Conservation (phyloP, 2,888 invertebrate genomes). For the Mimumesa dahlbomi region DNA sequence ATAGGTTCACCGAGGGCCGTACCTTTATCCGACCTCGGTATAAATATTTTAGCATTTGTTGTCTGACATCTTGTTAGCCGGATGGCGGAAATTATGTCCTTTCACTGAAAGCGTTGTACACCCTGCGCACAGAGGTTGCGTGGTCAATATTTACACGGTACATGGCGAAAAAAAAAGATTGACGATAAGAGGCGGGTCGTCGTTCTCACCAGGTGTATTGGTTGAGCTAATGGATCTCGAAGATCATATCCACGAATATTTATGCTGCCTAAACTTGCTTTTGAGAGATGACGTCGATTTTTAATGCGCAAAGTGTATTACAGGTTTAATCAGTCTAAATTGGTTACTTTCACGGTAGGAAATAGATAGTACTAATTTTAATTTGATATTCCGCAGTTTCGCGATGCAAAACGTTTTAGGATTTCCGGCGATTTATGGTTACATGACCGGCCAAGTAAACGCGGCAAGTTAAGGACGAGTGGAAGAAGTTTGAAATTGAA, state of each 20-base stretch:
- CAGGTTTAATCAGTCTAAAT: no score
- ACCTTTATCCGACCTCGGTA: conserved; percentile 33
- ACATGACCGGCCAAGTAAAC: conserved; percentile 26
- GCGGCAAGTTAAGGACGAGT: neutral
- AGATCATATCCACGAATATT: conserved; percentile 31
- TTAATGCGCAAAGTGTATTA: no score
- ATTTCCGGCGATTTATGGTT: conserved; percentile 17
- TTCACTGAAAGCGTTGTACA: no score
- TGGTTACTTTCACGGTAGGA: no score
- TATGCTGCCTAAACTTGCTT: no score
- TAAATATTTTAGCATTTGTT: conserved; percentile 63
- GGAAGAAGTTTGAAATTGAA: conserved; percentile 32
- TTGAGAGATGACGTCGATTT: no score
- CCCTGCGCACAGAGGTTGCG: no score
- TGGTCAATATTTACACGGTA: conserved; percentile 27
- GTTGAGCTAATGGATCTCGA: conserved; percentile 43
- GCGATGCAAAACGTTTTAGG: conserved; percentile 19
- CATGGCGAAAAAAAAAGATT: conserved; percentile 32
- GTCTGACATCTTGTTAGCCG: conserved; percentile 54
- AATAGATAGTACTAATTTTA: no score
- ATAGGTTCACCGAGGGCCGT: conserved; percentile 17
- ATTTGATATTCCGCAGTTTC: no score
- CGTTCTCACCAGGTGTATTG: conserved; percentile 38
- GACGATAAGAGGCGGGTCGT: conserved; percentile 31
- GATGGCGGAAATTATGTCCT: conserved; percentile 24